Evolutionary conservation across 2,113 vertebrate species (phyloP).

Genomic region (Camelus dromedarius): DNA sequence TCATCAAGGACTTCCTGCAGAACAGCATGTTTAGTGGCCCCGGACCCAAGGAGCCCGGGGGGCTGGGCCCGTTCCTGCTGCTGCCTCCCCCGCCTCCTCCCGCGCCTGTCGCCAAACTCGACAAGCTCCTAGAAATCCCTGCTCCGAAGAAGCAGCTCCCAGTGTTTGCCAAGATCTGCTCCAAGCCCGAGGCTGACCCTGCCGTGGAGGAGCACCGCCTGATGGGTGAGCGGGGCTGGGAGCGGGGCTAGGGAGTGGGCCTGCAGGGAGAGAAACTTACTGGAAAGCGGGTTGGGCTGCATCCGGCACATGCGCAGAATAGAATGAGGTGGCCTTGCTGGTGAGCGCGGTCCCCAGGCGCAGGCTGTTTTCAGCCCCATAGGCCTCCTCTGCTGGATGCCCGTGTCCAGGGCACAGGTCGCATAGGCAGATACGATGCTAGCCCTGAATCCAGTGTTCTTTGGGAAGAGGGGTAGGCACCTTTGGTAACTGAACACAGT

Average conservation of each 20-base stretch:
- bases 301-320: rapidly evolving
- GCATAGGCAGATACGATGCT: background rate
- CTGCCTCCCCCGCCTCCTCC: background rate
- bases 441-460: background rate
- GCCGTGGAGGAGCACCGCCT: conserved; percentile 40
- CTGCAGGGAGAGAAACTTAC: background rate
- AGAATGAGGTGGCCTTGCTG: background rate
- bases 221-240: conserved; percentile 75
- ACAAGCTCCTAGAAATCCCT: conserved; percentile 31
- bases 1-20: conserved; percentile 73
- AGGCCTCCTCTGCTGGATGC: background rate
- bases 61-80: conserved; percentile 36
- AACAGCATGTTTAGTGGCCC: conserved; percentile 54
- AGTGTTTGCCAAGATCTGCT: conserved; percentile 78
- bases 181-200: background rate
- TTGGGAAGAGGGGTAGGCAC: background rate
- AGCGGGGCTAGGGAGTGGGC: no score
- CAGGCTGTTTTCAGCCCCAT: background rate
- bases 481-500: background rate
- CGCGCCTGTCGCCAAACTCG: background rate
- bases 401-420: rapidly evolving
- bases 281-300: background rate
- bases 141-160: conserved; percentile 80
- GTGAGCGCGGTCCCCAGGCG: background rate
- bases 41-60: background rate